Evolutionary conservation across 2,888 invertebrate species (phyloP).

Genomic region (Patella depressa): DNA sequence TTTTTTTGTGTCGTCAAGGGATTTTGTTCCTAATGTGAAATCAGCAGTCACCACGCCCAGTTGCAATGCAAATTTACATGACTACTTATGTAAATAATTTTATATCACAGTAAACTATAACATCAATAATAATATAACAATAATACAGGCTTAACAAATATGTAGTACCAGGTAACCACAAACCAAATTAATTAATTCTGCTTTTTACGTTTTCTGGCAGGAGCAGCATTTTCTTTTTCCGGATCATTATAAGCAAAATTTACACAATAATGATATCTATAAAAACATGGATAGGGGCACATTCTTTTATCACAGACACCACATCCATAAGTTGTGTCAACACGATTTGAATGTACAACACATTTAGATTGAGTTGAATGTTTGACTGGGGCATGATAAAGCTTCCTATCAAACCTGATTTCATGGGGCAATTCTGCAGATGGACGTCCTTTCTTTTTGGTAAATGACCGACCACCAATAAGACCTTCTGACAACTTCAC

Average conservation of each 20-base stretch:
- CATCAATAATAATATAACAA: too few relatives aligned
- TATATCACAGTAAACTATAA: too few relatives aligned
- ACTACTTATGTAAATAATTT: too few relatives aligned
- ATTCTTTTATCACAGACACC: neutral
- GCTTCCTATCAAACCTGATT: neutral
- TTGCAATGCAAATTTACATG: too few relatives aligned
- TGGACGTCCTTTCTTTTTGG: constrained; percentile 3
- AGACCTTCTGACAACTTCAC: neutral
- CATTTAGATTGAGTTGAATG: neutral
- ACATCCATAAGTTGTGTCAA: constrained; percentile 7
- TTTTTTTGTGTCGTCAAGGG: too few relatives aligned
- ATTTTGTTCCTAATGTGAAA: too few relatives aligned
- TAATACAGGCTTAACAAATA: too few relatives aligned
- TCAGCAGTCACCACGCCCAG: too few relatives aligned
- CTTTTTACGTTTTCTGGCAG: constrained; percentile 2
- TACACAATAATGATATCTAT: neutral
- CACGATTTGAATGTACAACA: neutral
- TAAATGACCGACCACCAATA: neutral
- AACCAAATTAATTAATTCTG: neutral
- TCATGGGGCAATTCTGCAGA: neutral
- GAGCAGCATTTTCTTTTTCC: neutral
- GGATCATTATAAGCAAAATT: constrained; percentile 1
- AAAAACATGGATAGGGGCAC: neutral
- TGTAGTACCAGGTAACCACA: neutral
- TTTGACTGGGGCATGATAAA: neutral